phyloP scores from a whole-genome alignment of 2,888 invertebrate species.

The Auanema freiburgensis region DNA sequence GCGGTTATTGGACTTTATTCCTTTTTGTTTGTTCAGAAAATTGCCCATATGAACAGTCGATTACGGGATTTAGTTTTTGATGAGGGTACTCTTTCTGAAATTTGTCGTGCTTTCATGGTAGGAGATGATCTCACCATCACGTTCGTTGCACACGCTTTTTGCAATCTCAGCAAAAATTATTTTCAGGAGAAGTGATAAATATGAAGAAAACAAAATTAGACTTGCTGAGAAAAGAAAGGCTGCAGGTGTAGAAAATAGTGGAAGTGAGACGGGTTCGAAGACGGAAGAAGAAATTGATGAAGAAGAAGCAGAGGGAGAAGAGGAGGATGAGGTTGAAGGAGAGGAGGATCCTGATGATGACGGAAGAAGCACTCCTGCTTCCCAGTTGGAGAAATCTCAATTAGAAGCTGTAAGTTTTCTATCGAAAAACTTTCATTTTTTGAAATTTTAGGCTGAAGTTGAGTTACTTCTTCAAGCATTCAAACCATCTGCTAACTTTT shows the following conservation, averaged over 20 bases:
- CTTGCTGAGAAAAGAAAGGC: not conserved
- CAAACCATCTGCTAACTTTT: conserved; percentile 10
- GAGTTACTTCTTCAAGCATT: conserved; percentile 9
- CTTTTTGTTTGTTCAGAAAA: not conserved
- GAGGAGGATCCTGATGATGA: not conserved
- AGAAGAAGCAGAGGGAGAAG: conserved; percentile 12
- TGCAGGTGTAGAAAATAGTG: not conserved
- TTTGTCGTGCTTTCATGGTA: conserved; percentile 15
- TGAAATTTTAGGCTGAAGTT: conserved; percentile 5
- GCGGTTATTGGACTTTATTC: not conserved
- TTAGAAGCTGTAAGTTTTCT: not conserved
- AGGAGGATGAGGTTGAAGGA: not conserved
- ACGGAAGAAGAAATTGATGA: not conserved
- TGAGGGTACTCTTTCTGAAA: conserved; percentile 14
- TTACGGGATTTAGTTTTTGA: conserved; percentile 14
- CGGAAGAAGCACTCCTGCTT: not conserved
- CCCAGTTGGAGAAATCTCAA: not conserved
- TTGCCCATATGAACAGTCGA: conserved; percentile 16
- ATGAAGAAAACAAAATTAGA: conserved; percentile 2
- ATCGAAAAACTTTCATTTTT: not conserved
- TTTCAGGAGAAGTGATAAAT: not conserved
- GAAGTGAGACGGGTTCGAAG: conserved; percentile 1
- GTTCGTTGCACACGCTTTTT: not conserved
- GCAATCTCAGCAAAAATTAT: not conserved
- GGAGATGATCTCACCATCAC: not conserved